Evolutionary conservation across 1,140 invertebrate genomes (phyloP), one percentile per base, ranked within the genome.

Genomic region (Brachionus plicatilis): DNA sequence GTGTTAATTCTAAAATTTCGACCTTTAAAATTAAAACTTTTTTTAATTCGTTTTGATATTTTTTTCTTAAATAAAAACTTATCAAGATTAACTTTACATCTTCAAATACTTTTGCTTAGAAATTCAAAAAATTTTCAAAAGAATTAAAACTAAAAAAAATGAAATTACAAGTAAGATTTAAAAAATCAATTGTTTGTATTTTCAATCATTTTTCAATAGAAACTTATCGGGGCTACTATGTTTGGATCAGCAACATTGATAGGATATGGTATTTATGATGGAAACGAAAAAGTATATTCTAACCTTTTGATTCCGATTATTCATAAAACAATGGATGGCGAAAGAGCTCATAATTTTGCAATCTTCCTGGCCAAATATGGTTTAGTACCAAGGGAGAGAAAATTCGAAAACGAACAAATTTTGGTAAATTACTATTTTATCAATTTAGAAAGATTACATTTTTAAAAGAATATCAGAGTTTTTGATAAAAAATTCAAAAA

Each of bases 241-340:
- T 20, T 76, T 12, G 45, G 72, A 50, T 14, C 45, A 27, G 9
- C 24, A 1, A 12, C 43, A 14, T 20, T 50, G 12, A 3, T 76
- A 37, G 72, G 72, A 7, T 76, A 76, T 76, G 72, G 72, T 29
- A 29, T 76, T 27, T 50, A 88, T 84, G 66, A 85, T 83, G 89
- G 89, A 33, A 93, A 95, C 88, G 93, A 94, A 87, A 92, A 92
- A 85, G 95, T 95, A 88, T 95, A 95, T 88, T 90, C 92, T 56
- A 89, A 93, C 85, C 86, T 93, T 85, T 85, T 93, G 0, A 93
- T 94, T 91, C 94, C 94, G n/a, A 11, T 93, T 5, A 88, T 92
- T 24, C 92, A 92, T 85, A 87, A 88, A 56, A 84, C 94, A 4
- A 84, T 89, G 47, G 92, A 93, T 88, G 93, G 95, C 0, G 95